phyloP scores from a whole-genome alignment of 1,140 invertebrate genomes.

The Eciton burchellii region DNA sequence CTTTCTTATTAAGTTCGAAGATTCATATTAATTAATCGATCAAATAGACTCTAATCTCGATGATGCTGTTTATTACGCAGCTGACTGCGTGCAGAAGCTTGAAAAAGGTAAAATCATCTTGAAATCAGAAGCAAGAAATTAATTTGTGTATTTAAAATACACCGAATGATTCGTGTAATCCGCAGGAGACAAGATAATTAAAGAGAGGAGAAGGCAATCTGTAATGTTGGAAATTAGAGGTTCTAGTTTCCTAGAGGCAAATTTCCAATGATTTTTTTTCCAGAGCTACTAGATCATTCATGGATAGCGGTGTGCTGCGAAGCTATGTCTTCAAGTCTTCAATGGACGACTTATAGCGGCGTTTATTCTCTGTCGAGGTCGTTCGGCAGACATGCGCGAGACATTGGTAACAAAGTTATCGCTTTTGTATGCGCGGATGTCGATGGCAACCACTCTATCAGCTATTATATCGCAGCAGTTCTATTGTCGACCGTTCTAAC shows the following conservation, averaged over 20 bases:
- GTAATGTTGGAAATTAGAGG: neutral
- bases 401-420: slow-evolving; percentile 49
- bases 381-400: slow-evolving; percentile 9
- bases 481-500: slow-evolving; percentile 28
- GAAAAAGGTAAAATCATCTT: too few relatives aligned
- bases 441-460: slow-evolving; percentile 16
- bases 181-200: neutral
- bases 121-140: too few relatives aligned
- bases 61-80: too few relatives aligned
- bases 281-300: slow-evolving; percentile 39
- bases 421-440: slow-evolving; percentile 28
- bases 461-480: slow-evolving; percentile 36
- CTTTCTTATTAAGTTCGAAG: too few relatives aligned
- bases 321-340: slow-evolving; percentile 53
- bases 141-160: too few relatives aligned
- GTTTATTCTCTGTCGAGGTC: slow-evolving; percentile 57
- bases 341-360: slow-evolving; percentile 58
- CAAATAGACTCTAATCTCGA: too few relatives aligned
- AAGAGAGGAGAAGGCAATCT: neutral
- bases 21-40: too few relatives aligned
- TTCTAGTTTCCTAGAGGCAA: neutral
- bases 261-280: neutral
- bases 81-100: too few relatives aligned
- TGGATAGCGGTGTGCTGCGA: neutral
- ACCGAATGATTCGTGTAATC: too few relatives aligned